Base-by-base conservation (phyloP, 2,888 invertebrate species). In the Eupithecia centaureata region DNA sequence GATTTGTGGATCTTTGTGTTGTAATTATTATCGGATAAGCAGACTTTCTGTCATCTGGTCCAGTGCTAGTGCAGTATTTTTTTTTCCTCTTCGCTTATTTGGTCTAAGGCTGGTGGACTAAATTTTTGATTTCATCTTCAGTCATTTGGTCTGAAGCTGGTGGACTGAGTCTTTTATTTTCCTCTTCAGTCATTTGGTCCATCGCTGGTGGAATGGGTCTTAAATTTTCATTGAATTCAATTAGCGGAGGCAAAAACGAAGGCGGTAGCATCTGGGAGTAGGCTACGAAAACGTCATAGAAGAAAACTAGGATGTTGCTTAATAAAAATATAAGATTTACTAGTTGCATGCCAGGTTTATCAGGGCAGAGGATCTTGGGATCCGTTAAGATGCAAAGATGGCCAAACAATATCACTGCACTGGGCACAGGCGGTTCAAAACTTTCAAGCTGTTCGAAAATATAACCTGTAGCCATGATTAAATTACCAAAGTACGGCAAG, bases 391-490 rank as follows among this genome's bases (percentile, higher is more conserved):
- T 86, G 22, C 81, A 86, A 0, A 91, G 69, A 68, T 92, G 87
- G 0, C 92, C 92, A 1, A 89, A 33, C 30, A 92, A 77, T 4
- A 92, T 88, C 22, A 91, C 68, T 1, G 83, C 88, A 65, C 91
- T 92, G 1, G 92, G 86, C 1, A 87, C n/a, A 1, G 91, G 91
- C 5, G 90, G 84, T 1, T 77, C 74, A 0, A 86, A 64, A 65
- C 71, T 74, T 18, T 83, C 82, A 10, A 88, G 75, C 61, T 89
- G 89, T 73, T 92, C 89, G 35, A 90, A 66, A n/a, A 85, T 60
- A 74, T 90, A 91, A n/a, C 91, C 92, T 22, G 88, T 2, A 2
- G 85, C 86, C 91, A 92, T 90, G 38, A 92, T 60, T 35, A 76
- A 70, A 65, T 91, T 89, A 42, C 92, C 92, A 25, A 87, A 57